Base-by-base conservation (phyloP, 2,797 vertebrate species). In the Furcifer pardalis region DNA sequence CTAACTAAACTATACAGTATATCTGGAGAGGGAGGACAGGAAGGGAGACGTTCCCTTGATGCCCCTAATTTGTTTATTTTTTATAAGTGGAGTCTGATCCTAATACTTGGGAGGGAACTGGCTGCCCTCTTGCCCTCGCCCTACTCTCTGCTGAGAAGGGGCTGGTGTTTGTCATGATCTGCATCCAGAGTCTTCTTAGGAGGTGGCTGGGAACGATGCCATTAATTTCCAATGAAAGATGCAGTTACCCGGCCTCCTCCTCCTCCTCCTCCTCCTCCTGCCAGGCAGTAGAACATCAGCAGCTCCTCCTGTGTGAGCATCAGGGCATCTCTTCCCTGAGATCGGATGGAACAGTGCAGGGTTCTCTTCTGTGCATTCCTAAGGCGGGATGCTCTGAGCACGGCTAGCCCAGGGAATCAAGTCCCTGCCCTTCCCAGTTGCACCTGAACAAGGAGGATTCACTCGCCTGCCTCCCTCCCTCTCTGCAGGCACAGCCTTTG, bases 191-290 rank as follows among this genome's bases (percentile, higher is more conserved):
- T 0, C 0, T 75, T 91, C 81, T 37, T 80, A 32, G 90, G 83
- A 80, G 89, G n/a, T n/a, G n/a, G 81, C 92, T 95, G 93, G n/a
- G 91, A 91, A 62, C 2, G 0, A 2, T 89, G 91, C 92, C 92
- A 90, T 89, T 81, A 60, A 80, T 91, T 92, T 87, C 89, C 91
- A 94, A 85, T 79, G 0, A 79, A 91, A 91, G 91, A 94, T 94
- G 92, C 93, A 90, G 92, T 92, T 93, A 91, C 89, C 91, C 93
- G 92, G 90, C 91, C 92, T 91, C 88, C 85, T 94, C 88, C 91
- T 92, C 93, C 40, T 35, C n/a, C n/a, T 91, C n/a, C n/a, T n/a
- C 91, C 92, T 91, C 88, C 85, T 94, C 88, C 91, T 92, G 92
- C 40, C 92, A 92, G 91, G 93, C 92, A 92, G 91, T 92, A 93